phyloP scores from a whole-genome alignment of 2,113 vertebrate genomes.

The Malurus alboscapulatus region DNA sequence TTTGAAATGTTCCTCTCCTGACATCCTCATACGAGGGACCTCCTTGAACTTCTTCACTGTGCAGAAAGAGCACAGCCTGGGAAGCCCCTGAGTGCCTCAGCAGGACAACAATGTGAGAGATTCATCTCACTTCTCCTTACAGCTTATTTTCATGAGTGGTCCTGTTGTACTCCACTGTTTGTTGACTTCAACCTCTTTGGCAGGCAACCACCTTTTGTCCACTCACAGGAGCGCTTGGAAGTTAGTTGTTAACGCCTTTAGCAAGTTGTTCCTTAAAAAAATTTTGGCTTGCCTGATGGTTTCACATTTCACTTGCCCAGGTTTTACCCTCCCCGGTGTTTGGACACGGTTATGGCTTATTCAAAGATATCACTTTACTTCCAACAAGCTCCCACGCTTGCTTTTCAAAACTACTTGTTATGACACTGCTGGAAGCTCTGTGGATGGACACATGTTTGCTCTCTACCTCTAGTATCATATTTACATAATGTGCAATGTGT shows the following conservation, averaged over 20 bases:
- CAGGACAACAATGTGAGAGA: background rate
- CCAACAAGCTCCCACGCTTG: background rate
- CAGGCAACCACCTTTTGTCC: background rate
- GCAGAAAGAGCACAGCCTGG: background rate
- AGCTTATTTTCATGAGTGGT: background rate
- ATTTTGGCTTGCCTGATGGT: background rate
- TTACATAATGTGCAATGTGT: background rate
- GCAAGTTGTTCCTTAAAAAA: background rate
- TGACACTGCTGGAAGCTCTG: background rate
- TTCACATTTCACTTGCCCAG: slow-evolving; percentile 11
- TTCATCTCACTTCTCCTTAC: background rate
- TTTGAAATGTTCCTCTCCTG: background rate
- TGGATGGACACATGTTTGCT: background rate
- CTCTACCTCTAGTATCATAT: background rate
- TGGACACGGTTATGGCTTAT: background rate
- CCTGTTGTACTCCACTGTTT: background rate
- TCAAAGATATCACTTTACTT: slow-evolving; percentile 35
- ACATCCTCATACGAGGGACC: background rate
- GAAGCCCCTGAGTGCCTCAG: background rate
- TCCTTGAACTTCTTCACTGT: background rate
- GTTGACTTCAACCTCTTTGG: background rate
- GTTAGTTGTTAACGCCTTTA: background rate
- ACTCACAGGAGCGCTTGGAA: background rate
- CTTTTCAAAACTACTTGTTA: background rate
- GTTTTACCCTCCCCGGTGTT: background rate